Percentiles rank a stretch among this genome's conserved stretches.
Conservation (phyloP, 2,888 invertebrate genomes). For the Trissolcus japonicus region DNA sequence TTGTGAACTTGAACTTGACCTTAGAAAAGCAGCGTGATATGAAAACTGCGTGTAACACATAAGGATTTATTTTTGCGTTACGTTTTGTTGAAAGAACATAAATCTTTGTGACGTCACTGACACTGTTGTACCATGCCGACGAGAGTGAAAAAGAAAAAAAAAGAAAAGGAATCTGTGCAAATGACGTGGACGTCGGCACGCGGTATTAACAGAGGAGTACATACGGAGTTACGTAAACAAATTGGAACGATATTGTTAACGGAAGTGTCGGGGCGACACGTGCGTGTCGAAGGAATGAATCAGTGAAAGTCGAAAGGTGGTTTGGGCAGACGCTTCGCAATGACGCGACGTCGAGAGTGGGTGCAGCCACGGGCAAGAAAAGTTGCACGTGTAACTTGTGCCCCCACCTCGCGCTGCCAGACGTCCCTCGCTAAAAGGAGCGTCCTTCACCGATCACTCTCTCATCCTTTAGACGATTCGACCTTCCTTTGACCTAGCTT, state of each 20-base stretch:
- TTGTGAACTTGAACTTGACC: constrained; percentile 3
- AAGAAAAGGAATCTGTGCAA: background rate
- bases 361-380: constrained; percentile 11
- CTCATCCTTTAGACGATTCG: constrained; percentile 47
- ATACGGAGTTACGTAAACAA: constrained; percentile 14
- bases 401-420: constrained; percentile 13
- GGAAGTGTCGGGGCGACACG: constrained; percentile 10
- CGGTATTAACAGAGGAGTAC: background rate
- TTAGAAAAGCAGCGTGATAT: constrained; percentile 6
- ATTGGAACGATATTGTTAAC: constrained; percentile 9
- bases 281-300: constrained; percentile 22
- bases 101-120: constrained; percentile 9
- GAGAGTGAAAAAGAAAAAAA: background rate
- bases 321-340: background rate
- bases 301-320: constrained; percentile 31
- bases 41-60: constrained; percentile 4
- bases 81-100: background rate
- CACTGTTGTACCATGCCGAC: background rate
- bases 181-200: constrained; percentile 6
- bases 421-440: constrained; percentile 30
- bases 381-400: constrained; percentile 34
- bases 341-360: background rate
- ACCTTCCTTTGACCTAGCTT: constrained; percentile 52
- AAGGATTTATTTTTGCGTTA: constrained; percentile 3
- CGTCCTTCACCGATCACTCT: constrained; percentile 46